Evolutionary conservation across 35 echinoderm and acorn worm genomes (phyloP).

Genomic region (Apostichopus parvimensis): DNA sequence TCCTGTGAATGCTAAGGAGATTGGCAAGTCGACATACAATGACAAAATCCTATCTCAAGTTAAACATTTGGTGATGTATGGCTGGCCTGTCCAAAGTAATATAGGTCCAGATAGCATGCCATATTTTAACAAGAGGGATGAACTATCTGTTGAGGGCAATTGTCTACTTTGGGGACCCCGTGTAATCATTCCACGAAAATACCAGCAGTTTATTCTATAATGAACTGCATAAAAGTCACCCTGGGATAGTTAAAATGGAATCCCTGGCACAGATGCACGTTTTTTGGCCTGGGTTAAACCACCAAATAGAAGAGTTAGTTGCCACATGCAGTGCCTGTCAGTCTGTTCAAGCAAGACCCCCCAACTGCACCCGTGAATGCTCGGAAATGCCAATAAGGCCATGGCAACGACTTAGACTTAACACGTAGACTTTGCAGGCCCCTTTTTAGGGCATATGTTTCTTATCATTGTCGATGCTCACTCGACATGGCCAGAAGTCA

Average conservation of each 20-base stretch:
- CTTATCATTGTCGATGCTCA: too few species aligned
- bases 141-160: background rate
- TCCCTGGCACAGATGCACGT: background rate
- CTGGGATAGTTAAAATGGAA: background rate
- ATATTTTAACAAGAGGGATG: background rate
- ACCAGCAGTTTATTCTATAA: background rate
- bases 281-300: background rate
- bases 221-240: background rate
- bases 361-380: background rate
- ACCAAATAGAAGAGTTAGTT: slow-evolving; percentile 12
- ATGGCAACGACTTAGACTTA: background rate
- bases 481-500: too few species aligned
- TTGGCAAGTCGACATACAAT: slow-evolving; percentile 9
- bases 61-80: too few species aligned
- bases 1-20: slow-evolving; percentile 21
- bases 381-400: background rate
- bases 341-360: background rate
- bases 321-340: background rate
- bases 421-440: background rate
- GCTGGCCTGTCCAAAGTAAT: too few species aligned
- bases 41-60: background rate
- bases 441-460: background rate
- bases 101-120: background rate
- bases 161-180: too few species aligned
- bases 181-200: background rate